Conservation (phyloP, 1,140 invertebrate genomes). For the Paraescarpia echinospica region DNA sequence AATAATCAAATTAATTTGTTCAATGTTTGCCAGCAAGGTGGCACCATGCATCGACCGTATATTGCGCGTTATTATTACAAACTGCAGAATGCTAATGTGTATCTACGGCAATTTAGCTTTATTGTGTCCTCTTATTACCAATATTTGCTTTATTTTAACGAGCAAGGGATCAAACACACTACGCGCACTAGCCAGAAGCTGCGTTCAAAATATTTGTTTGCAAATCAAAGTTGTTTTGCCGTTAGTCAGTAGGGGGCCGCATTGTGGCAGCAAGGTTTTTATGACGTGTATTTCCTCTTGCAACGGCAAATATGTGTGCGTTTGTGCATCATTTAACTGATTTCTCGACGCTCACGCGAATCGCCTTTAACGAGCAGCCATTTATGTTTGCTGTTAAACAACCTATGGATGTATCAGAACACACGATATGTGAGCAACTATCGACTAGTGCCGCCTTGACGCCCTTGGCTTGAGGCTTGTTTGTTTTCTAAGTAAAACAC, state of each 20-base stretch:
- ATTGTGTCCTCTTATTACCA: not conserved
- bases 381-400: not conserved
- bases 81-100: not conserved
- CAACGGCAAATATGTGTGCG: not conserved
- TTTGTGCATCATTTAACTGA: not conserved
- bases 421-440: not conserved
- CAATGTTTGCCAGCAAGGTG: not conserved
- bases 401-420: not conserved
- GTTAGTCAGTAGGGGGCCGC: conserved; percentile 2
- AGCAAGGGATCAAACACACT: not conserved
- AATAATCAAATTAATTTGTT: not conserved
- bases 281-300: not conserved
- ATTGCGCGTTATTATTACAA: not conserved
- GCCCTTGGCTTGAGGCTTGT: not conserved
- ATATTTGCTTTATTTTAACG: not conserved
- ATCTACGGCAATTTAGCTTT: not conserved
- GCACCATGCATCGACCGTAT: not conserved
- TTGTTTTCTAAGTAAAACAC: not conserved
- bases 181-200: not conserved
- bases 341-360: not conserved
- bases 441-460: not conserved
- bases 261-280: not conserved
- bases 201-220: not conserved
- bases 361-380: not conserved
- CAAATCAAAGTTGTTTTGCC: not conserved